phyloP scores from a whole-genome alignment of 2,113 vertebrate species.

The Nibea coibor region DNA sequence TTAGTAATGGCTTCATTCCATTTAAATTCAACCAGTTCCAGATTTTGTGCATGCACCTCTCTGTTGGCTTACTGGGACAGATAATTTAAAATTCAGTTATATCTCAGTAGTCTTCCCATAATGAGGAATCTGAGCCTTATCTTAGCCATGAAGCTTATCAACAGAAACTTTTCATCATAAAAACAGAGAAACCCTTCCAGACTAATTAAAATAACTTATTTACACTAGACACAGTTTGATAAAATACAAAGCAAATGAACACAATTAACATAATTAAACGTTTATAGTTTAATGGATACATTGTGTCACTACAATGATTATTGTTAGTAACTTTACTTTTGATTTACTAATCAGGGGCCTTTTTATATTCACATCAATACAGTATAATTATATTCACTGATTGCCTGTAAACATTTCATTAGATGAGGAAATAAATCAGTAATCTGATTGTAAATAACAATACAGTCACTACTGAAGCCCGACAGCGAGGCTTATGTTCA shows the following conservation, averaged over 20 bases:
- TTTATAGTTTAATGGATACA: too few relatives aligned
- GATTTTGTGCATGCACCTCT: neutral
- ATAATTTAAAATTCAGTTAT: neutral
- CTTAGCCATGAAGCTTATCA: too few relatives aligned
- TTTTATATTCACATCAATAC: neutral
- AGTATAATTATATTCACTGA: neutral
- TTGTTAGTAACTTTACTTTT: neutral
- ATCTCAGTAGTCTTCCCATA: too few relatives aligned
- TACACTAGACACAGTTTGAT: too few relatives aligned
- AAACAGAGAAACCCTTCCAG: too few relatives aligned
- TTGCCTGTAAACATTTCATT: neutral
- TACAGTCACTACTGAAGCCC: neutral
- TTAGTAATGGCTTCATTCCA: constrained; percentile 11
- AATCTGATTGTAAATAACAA: neutral
- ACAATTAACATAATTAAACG: too few relatives aligned
- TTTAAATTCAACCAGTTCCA: neutral
- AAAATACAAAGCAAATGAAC: too few relatives aligned
- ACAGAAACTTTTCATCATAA: too few relatives aligned
- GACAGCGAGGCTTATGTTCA: neutral
- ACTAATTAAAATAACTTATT: too few relatives aligned
- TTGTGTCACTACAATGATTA: neutral
- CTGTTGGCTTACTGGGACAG: neutral
- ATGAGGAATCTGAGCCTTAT: too few relatives aligned
- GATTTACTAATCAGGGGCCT: neutral
- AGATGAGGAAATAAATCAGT: neutral